Conservation (phyloP, 2,888 invertebrate genomes). For the Epirrita christyi region DNA sequence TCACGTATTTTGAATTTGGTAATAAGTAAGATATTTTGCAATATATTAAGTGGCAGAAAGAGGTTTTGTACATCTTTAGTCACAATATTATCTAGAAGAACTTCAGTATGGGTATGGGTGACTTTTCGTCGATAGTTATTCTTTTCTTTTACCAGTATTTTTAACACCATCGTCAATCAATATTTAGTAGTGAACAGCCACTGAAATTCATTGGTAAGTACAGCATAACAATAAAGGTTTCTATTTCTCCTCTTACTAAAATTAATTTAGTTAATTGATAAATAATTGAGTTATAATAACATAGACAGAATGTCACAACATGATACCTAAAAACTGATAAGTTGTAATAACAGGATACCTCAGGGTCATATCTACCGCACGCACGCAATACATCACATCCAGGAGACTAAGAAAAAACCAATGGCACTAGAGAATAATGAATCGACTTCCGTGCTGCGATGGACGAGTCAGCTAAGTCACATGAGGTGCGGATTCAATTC, state of each 20-base stretch:
- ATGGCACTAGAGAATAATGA: too few relatives aligned
- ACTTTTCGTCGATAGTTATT: background rate
- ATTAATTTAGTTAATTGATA: background rate
- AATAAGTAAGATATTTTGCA: conserved; percentile 4
- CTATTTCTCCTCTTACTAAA: background rate
- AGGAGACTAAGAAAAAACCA: too few relatives aligned
- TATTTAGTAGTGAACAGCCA: background rate
- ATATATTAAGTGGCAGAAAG: conserved; percentile 3
- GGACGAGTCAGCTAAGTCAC: too few relatives aligned
- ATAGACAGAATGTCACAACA: background rate
- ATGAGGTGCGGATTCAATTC: too few relatives aligned
- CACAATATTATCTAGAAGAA: conserved; percentile 5
- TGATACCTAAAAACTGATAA: too few relatives aligned
- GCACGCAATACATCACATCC: too few relatives aligned
- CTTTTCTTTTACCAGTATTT: background rate
- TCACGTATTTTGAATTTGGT: conserved; percentile 5
- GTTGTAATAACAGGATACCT: too few relatives aligned
- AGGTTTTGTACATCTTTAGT: conserved; percentile 5
- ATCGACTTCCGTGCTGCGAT: too few relatives aligned
- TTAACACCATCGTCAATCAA: background rate
- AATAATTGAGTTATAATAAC: background rate
- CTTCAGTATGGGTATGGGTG: background rate
- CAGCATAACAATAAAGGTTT: background rate
- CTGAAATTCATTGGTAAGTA: background rate
- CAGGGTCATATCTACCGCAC: too few relatives aligned